phyloP scores from a whole-genome alignment of 2,888 invertebrate species.

The Acrobeloides nanus region DNA sequence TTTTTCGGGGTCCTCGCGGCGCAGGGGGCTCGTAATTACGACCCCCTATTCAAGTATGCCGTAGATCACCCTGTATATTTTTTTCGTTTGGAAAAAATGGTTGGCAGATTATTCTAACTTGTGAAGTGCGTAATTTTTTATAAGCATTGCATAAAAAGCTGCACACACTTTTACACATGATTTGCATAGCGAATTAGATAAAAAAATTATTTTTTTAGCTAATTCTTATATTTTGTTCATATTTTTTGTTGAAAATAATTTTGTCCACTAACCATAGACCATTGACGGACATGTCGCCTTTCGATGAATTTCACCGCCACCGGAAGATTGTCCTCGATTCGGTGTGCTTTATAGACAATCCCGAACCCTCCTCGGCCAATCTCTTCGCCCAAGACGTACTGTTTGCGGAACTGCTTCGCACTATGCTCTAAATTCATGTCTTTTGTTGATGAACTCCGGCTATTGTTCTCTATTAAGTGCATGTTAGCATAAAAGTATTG shows the following conservation, averaged over 20 bases:
- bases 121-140: neutral
- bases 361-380: slow-evolving; percentile 49
- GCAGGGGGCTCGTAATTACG: no score
- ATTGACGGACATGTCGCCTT: slow-evolving; percentile 30
- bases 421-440: slow-evolving; percentile 15
- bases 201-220: slow-evolving; percentile 6
- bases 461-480: no score
- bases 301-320: slow-evolving; percentile 33
- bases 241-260: neutral
- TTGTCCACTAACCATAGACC: slow-evolving; percentile 24
- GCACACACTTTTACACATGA: neutral
- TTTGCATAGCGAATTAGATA: neutral
- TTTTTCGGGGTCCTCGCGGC: no score
- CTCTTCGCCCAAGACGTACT: slow-evolving; percentile 39
- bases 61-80: no score
- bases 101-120: no score
- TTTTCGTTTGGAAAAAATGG: no score
- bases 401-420: slow-evolving; percentile 36
- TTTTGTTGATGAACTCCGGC: slow-evolving; percentile 1
- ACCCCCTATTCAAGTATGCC: no score
- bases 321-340: slow-evolving; percentile 27
- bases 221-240: slow-evolving; percentile 7
- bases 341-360: slow-evolving; percentile 37
- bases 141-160: neutral
- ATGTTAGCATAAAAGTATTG: no score